phyloP scores from a whole-genome alignment of 2,797 vertebrate genomes.

The Lutjanus argentimaculatus region DNA sequence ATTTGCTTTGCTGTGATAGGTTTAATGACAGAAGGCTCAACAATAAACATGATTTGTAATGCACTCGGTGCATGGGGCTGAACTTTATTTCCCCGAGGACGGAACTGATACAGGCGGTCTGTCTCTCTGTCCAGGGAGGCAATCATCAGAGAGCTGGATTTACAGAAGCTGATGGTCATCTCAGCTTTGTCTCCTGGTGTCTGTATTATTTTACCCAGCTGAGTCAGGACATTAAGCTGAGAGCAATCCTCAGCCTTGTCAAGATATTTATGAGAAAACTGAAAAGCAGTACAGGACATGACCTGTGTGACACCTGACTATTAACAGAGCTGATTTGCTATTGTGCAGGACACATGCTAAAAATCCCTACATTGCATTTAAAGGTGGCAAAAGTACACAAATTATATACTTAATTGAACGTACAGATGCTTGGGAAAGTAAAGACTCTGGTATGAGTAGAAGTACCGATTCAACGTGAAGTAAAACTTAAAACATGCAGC shows the following conservation, averaged over 20 bases:
- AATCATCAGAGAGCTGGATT: constrained; percentile 49
- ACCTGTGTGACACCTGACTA: constrained; percentile 1
- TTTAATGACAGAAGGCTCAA: constrained; percentile 70
- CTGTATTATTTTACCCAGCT: constrained; percentile 22
- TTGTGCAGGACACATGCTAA: not conserved
- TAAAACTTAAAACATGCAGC: no score
- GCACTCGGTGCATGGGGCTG: constrained; percentile 42
- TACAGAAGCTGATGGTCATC: constrained; percentile 43
- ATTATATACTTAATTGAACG: no score
- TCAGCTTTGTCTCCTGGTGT: constrained; percentile 27
- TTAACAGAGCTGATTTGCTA: constrained; percentile 13
- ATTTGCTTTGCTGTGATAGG: constrained; percentile 63
- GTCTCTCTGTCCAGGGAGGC: constrained; percentile 31
- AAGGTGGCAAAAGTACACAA: no score
- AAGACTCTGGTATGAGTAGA: no score
- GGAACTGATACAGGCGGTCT: constrained; percentile 35
- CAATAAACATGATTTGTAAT: constrained; percentile 72
- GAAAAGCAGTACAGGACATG: constrained; percentile 2
- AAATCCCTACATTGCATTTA: not conserved
- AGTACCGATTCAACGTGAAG: no score
- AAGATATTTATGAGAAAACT: constrained; percentile 30
- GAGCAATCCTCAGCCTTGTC: constrained; percentile 7
- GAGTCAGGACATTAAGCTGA: constrained; percentile 34
- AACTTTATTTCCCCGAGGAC: constrained; percentile 71
- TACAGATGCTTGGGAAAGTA: no score